These are phyloP conservation scores for Hippocampus abdominalis DNA, from an alignment of 2,113 vertebrate species.

Conservation along the genomic window DNA sequence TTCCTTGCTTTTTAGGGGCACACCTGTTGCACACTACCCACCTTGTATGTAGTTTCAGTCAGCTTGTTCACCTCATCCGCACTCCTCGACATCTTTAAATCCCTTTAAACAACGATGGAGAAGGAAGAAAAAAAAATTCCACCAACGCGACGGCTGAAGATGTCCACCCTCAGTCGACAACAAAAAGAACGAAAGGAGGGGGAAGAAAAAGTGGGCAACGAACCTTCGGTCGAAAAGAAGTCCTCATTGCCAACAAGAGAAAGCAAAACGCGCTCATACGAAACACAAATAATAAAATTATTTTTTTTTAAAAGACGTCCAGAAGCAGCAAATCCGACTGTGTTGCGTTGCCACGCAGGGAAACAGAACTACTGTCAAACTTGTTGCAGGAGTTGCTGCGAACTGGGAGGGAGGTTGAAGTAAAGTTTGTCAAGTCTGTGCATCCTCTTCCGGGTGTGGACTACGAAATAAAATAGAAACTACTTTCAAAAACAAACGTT, in stretches of 20 bases:
- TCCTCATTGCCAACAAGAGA: conserved; percentile 54
- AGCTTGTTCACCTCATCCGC: conserved; percentile 88
- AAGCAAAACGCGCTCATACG: conserved; percentile 6
- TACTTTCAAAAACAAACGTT: background rate
- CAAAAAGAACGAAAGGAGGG: background rate
- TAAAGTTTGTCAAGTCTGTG: background rate
- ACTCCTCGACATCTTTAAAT: conserved; percentile 80
- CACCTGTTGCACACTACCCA: conserved; percentile 67
- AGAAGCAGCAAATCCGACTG: conserved; percentile 4
- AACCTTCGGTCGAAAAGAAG: conserved; percentile 38
- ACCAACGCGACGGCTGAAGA: background rate
- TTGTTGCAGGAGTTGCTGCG: conserved; percentile 55
- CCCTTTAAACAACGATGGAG: background rate
- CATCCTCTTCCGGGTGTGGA: background rate
- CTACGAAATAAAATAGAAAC: conserved; percentile 32
- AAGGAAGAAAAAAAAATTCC: background rate
- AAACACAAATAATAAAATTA: background rate
- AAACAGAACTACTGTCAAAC: conserved; percentile 67
- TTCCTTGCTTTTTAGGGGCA: background rate
- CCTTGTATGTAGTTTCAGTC: conserved; percentile 91
- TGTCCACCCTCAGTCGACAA: conserved; percentile 12
- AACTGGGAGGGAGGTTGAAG: conserved; percentile 29
- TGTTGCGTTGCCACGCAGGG: conserved; percentile 9
- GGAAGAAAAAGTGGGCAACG: conserved; percentile 11
- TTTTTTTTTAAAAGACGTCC: conserved; percentile 3